Percentiles rank a stretch among this genome's conserved stretches.
Evolutionary conservation across 2,797 vertebrate species (phyloP).

Genomic region (Myotis planiceps): DNA sequence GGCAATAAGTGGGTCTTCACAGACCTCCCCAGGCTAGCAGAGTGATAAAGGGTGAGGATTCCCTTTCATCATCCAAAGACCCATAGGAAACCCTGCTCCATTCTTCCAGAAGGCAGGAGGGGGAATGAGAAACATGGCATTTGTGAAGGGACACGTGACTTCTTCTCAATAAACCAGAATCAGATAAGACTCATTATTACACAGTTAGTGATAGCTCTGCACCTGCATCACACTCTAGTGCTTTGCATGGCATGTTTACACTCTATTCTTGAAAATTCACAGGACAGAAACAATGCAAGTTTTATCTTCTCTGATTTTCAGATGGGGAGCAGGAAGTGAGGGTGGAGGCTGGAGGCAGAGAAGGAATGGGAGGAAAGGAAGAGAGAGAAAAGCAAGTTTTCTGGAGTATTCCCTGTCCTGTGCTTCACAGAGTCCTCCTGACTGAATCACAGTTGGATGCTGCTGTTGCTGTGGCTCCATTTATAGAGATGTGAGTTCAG

Average conservation of each 20-base stretch:
- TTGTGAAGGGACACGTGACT: background rate
- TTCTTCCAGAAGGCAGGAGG: background rate
- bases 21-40: background rate
- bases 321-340: background rate
- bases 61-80: background rate
- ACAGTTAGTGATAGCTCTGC: background rate
- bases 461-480: fast-evolving
- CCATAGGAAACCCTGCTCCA: background rate
- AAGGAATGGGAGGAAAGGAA: background rate
- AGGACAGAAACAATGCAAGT: background rate
- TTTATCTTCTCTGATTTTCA: background rate
- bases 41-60: background rate
- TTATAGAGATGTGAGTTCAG: fast-evolving
- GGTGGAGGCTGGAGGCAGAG: background rate
- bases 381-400: background rate
- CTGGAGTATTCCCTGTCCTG: background rate
- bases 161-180: background rate
- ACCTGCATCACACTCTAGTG: too few species aligned
- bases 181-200: background rate
- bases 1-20: background rate
- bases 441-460: fast-evolving
- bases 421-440: too few species aligned
- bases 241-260: background rate
- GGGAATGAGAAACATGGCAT: background rate
- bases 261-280: background rate